Percentiles rank a stretch among this genome's conserved stretches.
These are phyloP conservation scores for Agrochola litura DNA, from an alignment of 2,888 invertebrate species.

Conservation along the genomic window DNA sequence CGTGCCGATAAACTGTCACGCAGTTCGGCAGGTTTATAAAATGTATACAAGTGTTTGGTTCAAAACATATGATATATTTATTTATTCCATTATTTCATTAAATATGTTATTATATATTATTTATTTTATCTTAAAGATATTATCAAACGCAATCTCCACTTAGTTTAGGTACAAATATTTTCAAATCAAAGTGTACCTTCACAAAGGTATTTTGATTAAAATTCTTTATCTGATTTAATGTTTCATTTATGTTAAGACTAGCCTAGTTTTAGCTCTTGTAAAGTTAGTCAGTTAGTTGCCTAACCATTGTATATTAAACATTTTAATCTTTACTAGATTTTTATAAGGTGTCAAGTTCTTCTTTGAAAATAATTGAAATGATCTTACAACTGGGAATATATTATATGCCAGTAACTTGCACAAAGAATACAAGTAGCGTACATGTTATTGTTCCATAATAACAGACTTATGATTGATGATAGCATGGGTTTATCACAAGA, in stretches of 20 bases:
- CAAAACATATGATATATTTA: not conserved
- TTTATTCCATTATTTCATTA: no score
- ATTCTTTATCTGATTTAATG: not conserved
- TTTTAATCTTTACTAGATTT: not conserved
- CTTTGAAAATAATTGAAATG: no score
- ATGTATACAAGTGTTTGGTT: no score
- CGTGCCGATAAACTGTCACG: not conserved
- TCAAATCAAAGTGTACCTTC: not conserved
- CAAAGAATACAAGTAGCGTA: not conserved
- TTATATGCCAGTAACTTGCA: not conserved
- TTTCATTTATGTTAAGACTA: not conserved
- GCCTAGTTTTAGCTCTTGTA: not conserved
- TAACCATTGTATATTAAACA: not conserved
- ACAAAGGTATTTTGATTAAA: slow-evolving; percentile 6
- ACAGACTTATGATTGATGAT: not conserved
- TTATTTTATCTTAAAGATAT: not conserved
- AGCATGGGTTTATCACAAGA: not conserved
- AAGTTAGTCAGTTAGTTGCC: not conserved
- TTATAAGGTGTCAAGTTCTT: not conserved
- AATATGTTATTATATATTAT: no score
- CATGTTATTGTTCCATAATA: not conserved
- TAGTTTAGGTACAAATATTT: slow-evolving; percentile 16
- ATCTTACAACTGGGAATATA: not conserved
- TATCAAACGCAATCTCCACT: not conserved
- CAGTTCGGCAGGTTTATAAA: not conserved